Evolutionary conservation across 2,113 vertebrate species (phyloP), one percentile per base, ranked within the genome.

Genomic region (Macrotis lagotis): DNA sequence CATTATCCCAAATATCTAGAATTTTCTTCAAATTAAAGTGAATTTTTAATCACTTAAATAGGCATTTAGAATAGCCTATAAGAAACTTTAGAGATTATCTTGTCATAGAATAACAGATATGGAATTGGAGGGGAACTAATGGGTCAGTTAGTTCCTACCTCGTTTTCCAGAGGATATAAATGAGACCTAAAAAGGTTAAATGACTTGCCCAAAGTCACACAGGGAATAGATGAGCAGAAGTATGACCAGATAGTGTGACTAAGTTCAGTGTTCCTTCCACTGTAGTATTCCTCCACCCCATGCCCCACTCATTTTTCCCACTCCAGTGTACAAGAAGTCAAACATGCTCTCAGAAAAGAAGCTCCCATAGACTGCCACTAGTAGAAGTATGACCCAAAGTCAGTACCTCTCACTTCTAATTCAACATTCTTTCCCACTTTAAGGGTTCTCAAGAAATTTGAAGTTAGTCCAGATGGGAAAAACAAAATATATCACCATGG

Each of bases 1-100:
- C 5, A 53, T 50, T 89, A 92, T 93, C 91, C n/a, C 47, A 92
- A 92, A 49, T 91, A 52, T 88, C 3, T 50, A 92, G 49, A 91
- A 88, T 92, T 1, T 12, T 66, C 51, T 93, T 5, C 89, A 90
- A 10, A 48, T 49, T 3, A 93, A 89, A 52, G 2, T n/a, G 66
- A 90, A 92, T 50, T 47, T 59, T 37, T 28, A 91, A 74, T 2
- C 50, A 83, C 7, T 24, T 24, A 83, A 91, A 48, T n/a, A 93
- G 19, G 52, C 66, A 37, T 5, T 90, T 11, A 93, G 14, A 91
- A 12, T 44, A 89, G 3, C 11, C 37, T 83, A 8, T 6, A 83
- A 83, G n/a, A 44, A 83, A 83, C 66, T 44, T 19, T n/a, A 74
- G 16, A 83, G 66, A 44, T 74, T 66, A 66, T 66, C 31, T 37